Evolutionary conservation across 2,113 vertebrate genomes (phyloP), one percentile per base, ranked within the genome.

Genomic region (Tupaia tana): DNA sequence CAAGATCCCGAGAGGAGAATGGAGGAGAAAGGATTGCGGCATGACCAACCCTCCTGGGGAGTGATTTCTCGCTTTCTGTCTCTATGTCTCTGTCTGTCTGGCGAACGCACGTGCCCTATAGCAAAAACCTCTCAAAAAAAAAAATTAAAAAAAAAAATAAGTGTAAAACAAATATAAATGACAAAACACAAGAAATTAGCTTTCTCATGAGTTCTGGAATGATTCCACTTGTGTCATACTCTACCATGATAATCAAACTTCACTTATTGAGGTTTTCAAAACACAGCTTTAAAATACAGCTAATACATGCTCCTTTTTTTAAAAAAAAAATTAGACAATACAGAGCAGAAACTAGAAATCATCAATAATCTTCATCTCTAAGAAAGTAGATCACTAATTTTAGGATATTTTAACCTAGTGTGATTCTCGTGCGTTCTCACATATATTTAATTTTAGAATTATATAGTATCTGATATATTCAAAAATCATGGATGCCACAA

Each of bases 151-250:
- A n/a, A n/a, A n/a, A n/a, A 89, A 87, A 59, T 54, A 93, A 91
- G 61, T 69, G 2, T 84, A 43, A 27, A 29, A 52, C 73, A 90
- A 93, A 24, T 71, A 69, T 27, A 87, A 95, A 20, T 2, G 15
- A 75, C 20, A 88, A 82, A 94, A 85, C 92, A 73, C 92, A 73
- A 34, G 15, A 27, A 95, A 79, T 82, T n/a, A 90, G 66, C 18
- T 27, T 64, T 89, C 92, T 79, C 9, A 22, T 63, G 29, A 81
- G 22, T 85, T 96, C 70, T 69, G 22, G 59, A 83, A 90, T 75
- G 24, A 91, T 59, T 83, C 59, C 27, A 20, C 12, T 43, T 83
- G 19, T 91, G 74, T 85, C 19, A 59, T 75, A 25, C 2, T 83
- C 7, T 81, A 34, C 63, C n/a, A 27, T 82, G 69, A 69, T 78